phyloP scores from a whole-genome alignment of 2,797 vertebrate genomes.

The Rhinoraja longicauda region DNA sequence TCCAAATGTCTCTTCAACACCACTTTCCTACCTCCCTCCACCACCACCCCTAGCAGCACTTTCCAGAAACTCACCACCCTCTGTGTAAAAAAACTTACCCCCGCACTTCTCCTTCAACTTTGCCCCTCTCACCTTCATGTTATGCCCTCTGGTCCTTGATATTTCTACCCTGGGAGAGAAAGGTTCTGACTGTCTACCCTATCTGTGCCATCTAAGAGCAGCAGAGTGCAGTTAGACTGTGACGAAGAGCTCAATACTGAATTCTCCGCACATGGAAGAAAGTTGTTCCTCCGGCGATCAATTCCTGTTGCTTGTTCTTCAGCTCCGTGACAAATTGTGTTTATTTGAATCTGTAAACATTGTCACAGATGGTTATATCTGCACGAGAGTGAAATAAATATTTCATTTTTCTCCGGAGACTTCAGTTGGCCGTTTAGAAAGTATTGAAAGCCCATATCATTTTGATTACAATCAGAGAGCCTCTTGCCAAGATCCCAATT shows the following conservation, averaged over 20 bases:
- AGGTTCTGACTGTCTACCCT: no score
- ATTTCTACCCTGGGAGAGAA: no score
- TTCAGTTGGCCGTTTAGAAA: neutral
- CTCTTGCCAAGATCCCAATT: neutral
- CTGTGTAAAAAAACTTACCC: no score
- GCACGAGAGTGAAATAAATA: constrained; percentile 3
- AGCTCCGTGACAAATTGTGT: neutral
- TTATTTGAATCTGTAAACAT: constrained; percentile 25
- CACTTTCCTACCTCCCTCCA: no score
- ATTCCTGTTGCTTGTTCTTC: neutral
- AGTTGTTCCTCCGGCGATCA: neutral
- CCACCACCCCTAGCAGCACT: no score
- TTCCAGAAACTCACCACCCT: no score
- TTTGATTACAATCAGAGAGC: neutral
- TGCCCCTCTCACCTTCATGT: no score
- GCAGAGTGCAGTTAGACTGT: no score
- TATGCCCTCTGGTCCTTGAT: no score
- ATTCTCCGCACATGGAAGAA: neutral
- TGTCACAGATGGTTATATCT: neutral
- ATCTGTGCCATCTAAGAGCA: neutral
- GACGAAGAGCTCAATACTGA: neutral
- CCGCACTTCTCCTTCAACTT: no score
- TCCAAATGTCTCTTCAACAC: no score
- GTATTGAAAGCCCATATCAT: neutral
- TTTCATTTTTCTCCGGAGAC: constrained; percentile 15